A percentile compares a stretch with the other conserved stretches of the same genome.
phyloP scores from a whole-genome alignment of 1,140 invertebrate genomes.

The Laupala kohalensis region DNA sequence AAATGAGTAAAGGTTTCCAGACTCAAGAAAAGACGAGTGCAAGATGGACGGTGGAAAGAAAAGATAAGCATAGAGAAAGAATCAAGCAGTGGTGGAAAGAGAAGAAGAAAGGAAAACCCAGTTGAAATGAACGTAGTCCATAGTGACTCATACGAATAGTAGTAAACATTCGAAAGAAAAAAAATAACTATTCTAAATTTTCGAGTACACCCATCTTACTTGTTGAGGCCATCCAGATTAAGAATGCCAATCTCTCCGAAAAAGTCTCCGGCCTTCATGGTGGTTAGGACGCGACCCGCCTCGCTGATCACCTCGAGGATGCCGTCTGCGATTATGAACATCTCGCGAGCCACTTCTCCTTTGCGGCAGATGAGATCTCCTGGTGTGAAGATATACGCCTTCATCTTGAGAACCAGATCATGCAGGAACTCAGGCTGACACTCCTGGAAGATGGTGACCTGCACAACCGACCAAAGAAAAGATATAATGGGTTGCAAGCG shows the following conservation, averaged over 20 bases:
- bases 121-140: too few relatives aligned
- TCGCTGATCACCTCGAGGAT: constrained; percentile 93
- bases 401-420: constrained; percentile 94
- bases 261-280: constrained; percentile 95
- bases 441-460: constrained; percentile 82
- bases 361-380: constrained; percentile 92
- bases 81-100: too few relatives aligned
- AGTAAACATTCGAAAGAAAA: constrained; percentile 9
- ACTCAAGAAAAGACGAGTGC: constrained; percentile 9
- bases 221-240: constrained; percentile 89
- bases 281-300: constrained; percentile 79
- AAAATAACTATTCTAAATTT: not conserved
- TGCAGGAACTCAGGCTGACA: constrained; percentile 95
- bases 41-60: too few relatives aligned
- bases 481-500: too few relatives aligned
- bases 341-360: constrained; percentile 88
- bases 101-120: too few relatives aligned
- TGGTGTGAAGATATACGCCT: constrained; percentile 92
- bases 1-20: constrained; percentile 8
- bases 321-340: constrained; percentile 97
- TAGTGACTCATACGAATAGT: too few relatives aligned
- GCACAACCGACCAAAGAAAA: constrained; percentile 9
- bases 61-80: too few relatives aligned
- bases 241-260: constrained; percentile 96
- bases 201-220: constrained; percentile 44